Percentiles rank a stretch among this genome's conserved stretches.
Evolutionary conservation across 2,113 vertebrate genomes (phyloP).

Genomic region (Oxyura jamaicensis): DNA sequence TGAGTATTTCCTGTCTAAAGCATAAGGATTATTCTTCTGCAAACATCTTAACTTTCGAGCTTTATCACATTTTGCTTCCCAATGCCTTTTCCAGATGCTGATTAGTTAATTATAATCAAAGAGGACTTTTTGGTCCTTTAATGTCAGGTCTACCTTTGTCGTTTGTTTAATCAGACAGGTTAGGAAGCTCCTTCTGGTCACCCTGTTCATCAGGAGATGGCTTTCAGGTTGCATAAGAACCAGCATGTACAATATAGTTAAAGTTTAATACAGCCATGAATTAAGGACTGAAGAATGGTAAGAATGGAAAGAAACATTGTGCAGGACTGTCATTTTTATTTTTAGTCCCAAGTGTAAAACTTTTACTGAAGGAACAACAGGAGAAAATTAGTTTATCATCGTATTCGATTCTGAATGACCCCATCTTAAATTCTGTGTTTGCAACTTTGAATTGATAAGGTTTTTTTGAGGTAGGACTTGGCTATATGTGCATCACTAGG

Average conservation of each 20-base stretch:
- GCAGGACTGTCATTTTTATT: not conserved
- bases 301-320: not conserved
- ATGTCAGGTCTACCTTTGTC: constrained; percentile 46
- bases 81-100: constrained; percentile 84
- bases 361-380: not conserved
- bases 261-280: not conserved
- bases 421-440: not conserved
- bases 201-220: constrained; percentile 72
- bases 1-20: constrained; percentile 32
- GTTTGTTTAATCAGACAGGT: constrained; percentile 49
- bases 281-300: not conserved
- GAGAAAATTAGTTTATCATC: not conserved
- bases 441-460: not conserved
- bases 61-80: constrained; percentile 79
- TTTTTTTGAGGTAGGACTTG: not conserved
- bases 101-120: constrained; percentile 76
- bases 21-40: constrained; percentile 44
- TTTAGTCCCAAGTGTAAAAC: not conserved
- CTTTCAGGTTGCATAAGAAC: constrained; percentile 68
- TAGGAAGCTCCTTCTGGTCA: constrained; percentile 23
- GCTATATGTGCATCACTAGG: not conserved
- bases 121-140: constrained; percentile 75
- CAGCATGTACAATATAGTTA: not conserved
- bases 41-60: constrained; percentile 70
- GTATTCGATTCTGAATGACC: not conserved